Base-by-base conservation (phyloP, 2,797 vertebrate genomes). In the Thamnophis elegans region DNA sequence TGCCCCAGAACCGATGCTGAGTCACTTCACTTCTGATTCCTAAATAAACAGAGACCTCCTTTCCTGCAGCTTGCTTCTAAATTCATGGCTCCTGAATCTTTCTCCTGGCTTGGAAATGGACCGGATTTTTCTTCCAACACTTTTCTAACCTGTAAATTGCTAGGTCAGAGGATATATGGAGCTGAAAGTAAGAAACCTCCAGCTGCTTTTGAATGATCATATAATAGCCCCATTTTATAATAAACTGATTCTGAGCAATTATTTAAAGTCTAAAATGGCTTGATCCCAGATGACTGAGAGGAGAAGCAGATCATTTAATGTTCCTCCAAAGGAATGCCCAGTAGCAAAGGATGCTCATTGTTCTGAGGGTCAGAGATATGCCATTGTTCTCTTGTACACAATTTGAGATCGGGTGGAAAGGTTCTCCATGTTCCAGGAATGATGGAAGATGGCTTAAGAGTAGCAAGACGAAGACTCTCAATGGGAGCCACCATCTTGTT, bases 401-500 rank as follows among this genome's bases (percentile, higher is more conserved):
- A 10, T 51, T 62, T 60, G 47, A 89, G 62, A 54, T 68, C 9
- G 32, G 11, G 89, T 14, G n/a, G 51, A 54, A 16, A 90, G 20
- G 53, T 55, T 58, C 32, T 82, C 14, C 18, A 13, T 36, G 32
- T 42, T 6, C 22, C 42, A 28, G 18, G 22, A 54, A 90, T 73
- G 10, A 78, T 55, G 54, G 6, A 55, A 32, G n/a, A 6, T 26
- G 2, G 13, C 3, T 36, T 73, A 68, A 73, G n/a, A 32, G 13
- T 9, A 73, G 26, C 3, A 82, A 78, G 11, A 28, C 12, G 47
- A 42, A 26, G n/a, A 54, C 5, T 36, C 62, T 36, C 16, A 28
- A 28, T 62, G 96, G 93, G 93, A 96, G 96, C 97, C 97, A 97
- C 97, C 98, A 98, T 98, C 97, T 98, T 98, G 97, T 98, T 97